Base-by-base conservation (phyloP, 2,888 invertebrate species). In the Calameuta idolon region DNA sequence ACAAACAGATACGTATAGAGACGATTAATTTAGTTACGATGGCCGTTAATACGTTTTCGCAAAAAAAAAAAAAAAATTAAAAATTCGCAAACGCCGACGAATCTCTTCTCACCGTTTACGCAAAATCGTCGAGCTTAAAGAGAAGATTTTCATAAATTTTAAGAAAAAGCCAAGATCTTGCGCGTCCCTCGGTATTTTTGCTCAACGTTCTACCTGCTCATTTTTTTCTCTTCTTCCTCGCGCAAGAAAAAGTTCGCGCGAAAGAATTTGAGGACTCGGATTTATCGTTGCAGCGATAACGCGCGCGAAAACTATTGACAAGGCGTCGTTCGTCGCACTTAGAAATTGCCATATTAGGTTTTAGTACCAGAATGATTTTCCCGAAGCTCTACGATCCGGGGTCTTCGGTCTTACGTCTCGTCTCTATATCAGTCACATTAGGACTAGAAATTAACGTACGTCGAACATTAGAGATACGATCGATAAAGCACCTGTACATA, bases 401-500 rank as follows among this genome's bases (percentile, higher is more conserved):
- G 23, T 55, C 5, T 23, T 55, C 55, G 23, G 55, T 23, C 0
- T 9, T 9, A 55, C 55, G 15, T 23, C 5, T 4, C 23, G 40
- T 40, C 40, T 40, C 23, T 40, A 40, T 15, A 40, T 40, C 15
- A 40, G 40, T 40, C 40, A 15, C 15, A 40, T 40, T 40, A 23
- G 23, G 23, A 23, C 15, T 15, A 40, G 40, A 15, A 40, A 40
- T 40, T 40, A 40, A 40, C 15, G 1, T 15, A 23, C 40, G 40
- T 40, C 40, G 23, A 55, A 23, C 55, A 55, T 55, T 55, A 55
- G 23, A 23, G 23, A 55, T 55, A 23, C 3, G 5, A 71, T 71
- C 71, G 12, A 12, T 23, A 12, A 71, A 71, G 15, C 71, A 71
- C 34, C 71, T 71, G 71, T 37, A 34, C 75, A 69, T 30, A 77